Evolutionary conservation across 1,140 invertebrate species (phyloP), one percentile per base, ranked within the genome.

Genomic region (Nylanderia fulva): DNA sequence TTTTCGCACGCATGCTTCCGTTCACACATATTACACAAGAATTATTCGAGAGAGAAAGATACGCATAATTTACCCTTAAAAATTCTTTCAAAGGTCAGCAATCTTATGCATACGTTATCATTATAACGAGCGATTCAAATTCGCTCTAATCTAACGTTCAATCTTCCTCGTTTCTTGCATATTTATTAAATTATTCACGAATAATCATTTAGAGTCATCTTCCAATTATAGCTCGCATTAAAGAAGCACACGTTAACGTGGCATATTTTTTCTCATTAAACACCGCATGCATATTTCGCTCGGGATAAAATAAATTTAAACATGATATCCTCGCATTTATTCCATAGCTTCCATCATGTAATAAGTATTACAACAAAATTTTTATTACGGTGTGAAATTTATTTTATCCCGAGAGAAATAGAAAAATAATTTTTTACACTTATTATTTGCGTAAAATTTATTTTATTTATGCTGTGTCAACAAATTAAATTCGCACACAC

Each of bases 1-100:
- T 66, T 77, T 83, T 90, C 91, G 74, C 88, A 88, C 88, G 71
- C 63, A 63, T 68, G 63, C 83, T 91, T 91, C 91, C 91, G 90
- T 91, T 92, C 91, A 85, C 91, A 91, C 87, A 83, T 79, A 82
- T 85, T 29, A 80, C 54, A 18, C 61, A 27, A 42, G 48, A 48
- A 21, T 29, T 8, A 85, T 79, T 39, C 79, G 18, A 24, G 48
- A 75, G 18, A 63, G 54, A 74, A 11, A 63, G 54, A 36, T 45
- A 45, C n/a, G 56, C 48, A 15, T 56, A 29, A 64, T 58, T 76
- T 29, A 4, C 27, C 18, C 33, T 80, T 45, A 56, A 60, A 58
- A 82, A 58, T 58, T 72, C 52, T 4, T 80, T 24, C n/a, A 24
- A 54, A 36, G 42, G 24, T 64, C 42, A 64, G 42, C 15, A 69